Conservation (phyloP, 2,797 vertebrate species). For the Gastrophryne carolinensis region DNA sequence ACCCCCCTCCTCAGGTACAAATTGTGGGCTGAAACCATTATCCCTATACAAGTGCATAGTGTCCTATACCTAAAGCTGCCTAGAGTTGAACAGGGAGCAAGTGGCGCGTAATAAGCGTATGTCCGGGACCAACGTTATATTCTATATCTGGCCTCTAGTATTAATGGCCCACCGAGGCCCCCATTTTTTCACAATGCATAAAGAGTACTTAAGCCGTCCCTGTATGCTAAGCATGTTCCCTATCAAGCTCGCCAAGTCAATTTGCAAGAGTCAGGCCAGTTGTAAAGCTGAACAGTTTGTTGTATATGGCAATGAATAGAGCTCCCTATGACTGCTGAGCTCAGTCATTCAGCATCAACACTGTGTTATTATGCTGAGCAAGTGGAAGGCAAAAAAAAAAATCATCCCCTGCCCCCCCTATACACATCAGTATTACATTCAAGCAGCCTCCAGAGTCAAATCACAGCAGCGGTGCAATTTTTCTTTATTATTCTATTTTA, state of each 20-base stretch:
- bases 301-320: slow-evolving; percentile 33
- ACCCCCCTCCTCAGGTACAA: no score
- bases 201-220: neutral
- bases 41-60: no score
- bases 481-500: neutral
- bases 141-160: no score
- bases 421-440: no score
- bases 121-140: no score
- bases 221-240: neutral
- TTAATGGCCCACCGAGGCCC: no score
- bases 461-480: neutral
- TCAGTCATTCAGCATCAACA: slow-evolving; percentile 20
- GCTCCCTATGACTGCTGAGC: slow-evolving; percentile 2
- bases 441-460: neutral
- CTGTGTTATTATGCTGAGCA: slow-evolving; percentile 29
- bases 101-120: no score
- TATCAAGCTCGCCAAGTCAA: slow-evolving; percentile 15
- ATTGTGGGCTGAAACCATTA: no score
- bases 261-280: slow-evolving; percentile 10
- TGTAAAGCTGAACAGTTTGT: slow-evolving; percentile 20
- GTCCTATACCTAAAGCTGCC: no score
- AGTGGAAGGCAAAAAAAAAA: slow-evolving; percentile 4
- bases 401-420: neutral
- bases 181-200: no score
- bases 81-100: no score